Evolutionary conservation across 2,113 vertebrate species (phyloP).

Genomic region (Urocitellus parryii): DNA sequence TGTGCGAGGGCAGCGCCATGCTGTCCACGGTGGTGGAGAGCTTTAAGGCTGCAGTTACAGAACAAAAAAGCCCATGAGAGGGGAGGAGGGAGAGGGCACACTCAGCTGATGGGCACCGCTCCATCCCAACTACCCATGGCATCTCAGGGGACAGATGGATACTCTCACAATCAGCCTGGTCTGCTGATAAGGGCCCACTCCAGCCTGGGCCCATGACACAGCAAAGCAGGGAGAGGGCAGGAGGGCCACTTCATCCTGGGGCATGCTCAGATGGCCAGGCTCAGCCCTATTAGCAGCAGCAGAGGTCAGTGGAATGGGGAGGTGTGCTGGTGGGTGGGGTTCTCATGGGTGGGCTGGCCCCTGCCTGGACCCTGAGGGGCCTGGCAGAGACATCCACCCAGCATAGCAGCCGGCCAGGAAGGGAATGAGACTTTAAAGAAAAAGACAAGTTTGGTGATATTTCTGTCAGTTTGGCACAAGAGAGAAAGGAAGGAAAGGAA

Average conservation of each 20-base stretch:
- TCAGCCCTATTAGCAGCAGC: neutral
- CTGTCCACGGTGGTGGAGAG: neutral
- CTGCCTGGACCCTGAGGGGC: conserved; percentile 31
- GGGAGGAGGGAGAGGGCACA: neutral
- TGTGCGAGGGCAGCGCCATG: neutral
- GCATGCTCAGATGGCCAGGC: neutral
- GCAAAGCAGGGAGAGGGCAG: neutral
- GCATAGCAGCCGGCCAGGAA: conserved; percentile 71
- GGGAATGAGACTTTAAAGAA: conserved; percentile 63
- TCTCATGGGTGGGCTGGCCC: conserved; percentile 12
- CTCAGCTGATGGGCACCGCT: too few species aligned
- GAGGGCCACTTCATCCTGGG: neutral
- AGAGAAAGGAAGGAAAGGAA: conserved; percentile 50
- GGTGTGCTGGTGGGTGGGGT: conserved; percentile 38
- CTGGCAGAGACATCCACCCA: conserved; percentile 26
- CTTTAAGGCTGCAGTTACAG: neutral
- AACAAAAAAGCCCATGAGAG: neutral
- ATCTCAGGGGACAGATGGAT: neutral
- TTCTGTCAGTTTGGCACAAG: conserved; percentile 87
- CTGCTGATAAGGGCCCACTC: neutral
- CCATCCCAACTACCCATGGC: neutral
- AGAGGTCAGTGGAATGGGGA: neutral
- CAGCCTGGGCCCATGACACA: neutral
- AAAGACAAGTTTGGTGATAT: conserved; percentile 75
- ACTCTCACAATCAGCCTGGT: neutral